phyloP scores from a whole-genome alignment of 2,797 vertebrate genomes.

The Liparis tanakae region DNA sequence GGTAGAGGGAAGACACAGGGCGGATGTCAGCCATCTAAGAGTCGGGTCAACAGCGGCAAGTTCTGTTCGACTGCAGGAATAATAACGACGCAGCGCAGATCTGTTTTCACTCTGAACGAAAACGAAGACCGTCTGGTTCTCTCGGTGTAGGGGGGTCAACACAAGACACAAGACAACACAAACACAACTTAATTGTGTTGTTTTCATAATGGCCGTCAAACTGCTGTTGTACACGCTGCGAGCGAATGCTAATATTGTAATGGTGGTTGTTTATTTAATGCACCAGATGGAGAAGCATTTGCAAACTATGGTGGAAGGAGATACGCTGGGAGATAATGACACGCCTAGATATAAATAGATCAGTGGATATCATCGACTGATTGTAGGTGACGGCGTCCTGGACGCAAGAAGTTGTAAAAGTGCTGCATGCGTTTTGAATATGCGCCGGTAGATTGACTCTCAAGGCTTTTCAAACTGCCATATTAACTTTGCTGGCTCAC shows the following conservation, averaged over 20 bases:
- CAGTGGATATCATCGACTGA: conserved; percentile 56
- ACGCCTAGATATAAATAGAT: conserved; percentile 60
- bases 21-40: conserved; percentile 13
- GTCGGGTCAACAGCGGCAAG: neutral
- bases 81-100: conserved; percentile 9
- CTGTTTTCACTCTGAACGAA: neutral
- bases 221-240: conserved; percentile 41
- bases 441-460: conserved; percentile 19
- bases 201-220: conserved; percentile 37
- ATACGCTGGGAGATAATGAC: conserved; percentile 47
- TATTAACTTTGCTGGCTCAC: conserved; percentile 15
- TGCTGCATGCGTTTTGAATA: conserved; percentile 21
- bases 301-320: conserved; percentile 44
- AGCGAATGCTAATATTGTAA: conserved; percentile 50
- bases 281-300: conserved; percentile 60
- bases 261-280: conserved; percentile 60
- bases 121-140: conserved; percentile 26
- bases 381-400: conserved; percentile 51
- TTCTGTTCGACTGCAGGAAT: conserved; percentile 3
- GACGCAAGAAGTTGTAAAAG: conserved; percentile 28
- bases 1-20: conserved; percentile 26
- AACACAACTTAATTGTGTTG: conserved; percentile 19
- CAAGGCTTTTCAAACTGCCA: conserved; percentile 23
- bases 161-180: conserved; percentile 24
- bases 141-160: conserved; percentile 7